phyloP scores from a whole-genome alignment of 2,113 vertebrate genomes.

The Oxyura jamaicensis region DNA sequence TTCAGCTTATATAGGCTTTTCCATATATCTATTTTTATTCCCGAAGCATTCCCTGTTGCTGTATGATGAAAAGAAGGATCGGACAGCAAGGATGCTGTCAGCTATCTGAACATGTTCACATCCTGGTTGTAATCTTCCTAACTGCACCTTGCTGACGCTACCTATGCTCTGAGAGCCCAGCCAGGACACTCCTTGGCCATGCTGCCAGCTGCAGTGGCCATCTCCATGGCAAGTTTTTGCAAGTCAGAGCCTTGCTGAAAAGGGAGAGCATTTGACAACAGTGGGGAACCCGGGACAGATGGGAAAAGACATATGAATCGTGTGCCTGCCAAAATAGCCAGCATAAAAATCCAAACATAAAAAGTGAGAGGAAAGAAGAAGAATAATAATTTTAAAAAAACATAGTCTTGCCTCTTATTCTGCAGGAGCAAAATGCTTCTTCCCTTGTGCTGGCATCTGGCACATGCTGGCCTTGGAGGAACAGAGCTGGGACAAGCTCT shows the following conservation, averaged over 20 bases:
- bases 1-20: conserved; percentile 55
- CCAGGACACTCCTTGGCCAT: neutral
- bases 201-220: neutral
- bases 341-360: neutral
- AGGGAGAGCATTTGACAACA: neutral
- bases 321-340: conserved; percentile 7
- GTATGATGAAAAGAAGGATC: neutral
- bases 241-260: conserved; percentile 7
- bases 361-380: neutral
- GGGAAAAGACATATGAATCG: neutral
- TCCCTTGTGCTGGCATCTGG: neutral
- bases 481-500: neutral
- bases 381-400: neutral
- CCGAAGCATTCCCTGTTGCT: neutral
- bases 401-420: neutral
- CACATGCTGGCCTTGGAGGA: neutral
- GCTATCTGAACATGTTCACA: neutral
- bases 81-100: neutral
- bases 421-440: neutral
- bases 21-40: conserved; percentile 50
- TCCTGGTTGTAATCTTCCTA: neutral
- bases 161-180: neutral
- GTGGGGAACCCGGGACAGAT: neutral
- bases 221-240: neutral
- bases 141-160: neutral